phyloP scores from a whole-genome alignment of 92 coral and sea anemone genomes.

The Micromussa lordhowensis region DNA sequence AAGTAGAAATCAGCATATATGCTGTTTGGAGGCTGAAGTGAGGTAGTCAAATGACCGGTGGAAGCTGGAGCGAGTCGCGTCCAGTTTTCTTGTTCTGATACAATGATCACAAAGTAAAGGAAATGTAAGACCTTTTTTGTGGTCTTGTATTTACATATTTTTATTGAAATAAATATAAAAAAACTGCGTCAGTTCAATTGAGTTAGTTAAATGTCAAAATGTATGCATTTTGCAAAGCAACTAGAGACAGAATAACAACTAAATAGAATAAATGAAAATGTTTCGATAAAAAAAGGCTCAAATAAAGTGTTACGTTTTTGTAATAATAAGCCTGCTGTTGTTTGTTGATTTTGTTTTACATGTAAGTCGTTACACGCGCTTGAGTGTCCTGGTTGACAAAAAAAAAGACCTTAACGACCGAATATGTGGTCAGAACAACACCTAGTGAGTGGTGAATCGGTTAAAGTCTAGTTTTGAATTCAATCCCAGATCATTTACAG shows the following conservation, averaged over 20 bases:
- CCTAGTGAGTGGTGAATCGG: not conserved
- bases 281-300: not conserved
- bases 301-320: not conserved
- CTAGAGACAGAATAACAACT: not conserved
- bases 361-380: not conserved
- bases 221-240: not conserved
- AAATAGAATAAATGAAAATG: not conserved
- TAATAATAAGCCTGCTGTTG: not conserved
- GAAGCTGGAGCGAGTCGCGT: not conserved
- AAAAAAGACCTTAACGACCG: not conserved
- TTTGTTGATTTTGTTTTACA: not conserved
- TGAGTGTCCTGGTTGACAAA: too few relatives aligned
- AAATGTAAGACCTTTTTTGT: not conserved
- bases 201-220: not conserved
- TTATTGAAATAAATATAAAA: not conserved
- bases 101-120: not conserved
- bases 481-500: not conserved
- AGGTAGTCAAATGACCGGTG: not conserved
- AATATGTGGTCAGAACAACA: not conserved
- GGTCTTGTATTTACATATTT: not conserved
- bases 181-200: not conserved
- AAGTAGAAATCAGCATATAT: not conserved
- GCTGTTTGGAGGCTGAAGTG: not conserved
- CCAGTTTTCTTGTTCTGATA: not conserved
- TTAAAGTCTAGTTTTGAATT: not conserved